These are phyloP conservation scores for Hydrolagus affinis DNA, from an alignment of 2,113 vertebrate species.

Conservation along the genomic window DNA sequence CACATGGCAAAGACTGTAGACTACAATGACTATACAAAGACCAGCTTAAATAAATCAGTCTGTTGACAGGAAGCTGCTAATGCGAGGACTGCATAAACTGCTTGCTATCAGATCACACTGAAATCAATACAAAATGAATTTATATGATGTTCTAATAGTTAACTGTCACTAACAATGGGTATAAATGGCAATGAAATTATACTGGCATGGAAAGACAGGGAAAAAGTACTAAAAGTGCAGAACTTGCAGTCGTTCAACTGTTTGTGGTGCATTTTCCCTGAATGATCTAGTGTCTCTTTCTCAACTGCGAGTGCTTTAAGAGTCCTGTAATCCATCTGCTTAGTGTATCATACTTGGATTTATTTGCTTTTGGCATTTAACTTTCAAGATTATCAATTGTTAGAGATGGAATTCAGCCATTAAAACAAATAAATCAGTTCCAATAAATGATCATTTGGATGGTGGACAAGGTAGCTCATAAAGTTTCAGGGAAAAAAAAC, in stretches of 20 bases:
- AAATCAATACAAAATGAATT: neutral
- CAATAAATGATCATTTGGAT: neutral
- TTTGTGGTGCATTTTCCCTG: neutral
- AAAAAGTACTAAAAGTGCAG: neutral
- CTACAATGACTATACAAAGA: too few species aligned
- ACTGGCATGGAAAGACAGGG: neutral
- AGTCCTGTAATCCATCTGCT: neutral
- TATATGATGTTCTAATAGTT: neutral
- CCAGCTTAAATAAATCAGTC: too few species aligned
- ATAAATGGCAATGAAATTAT: neutral
- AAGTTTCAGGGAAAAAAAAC: neutral
- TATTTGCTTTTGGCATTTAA: neutral
- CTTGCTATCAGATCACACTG: neutral
- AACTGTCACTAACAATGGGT: neutral
- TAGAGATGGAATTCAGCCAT: neutral
- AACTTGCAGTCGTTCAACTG: too few species aligned
- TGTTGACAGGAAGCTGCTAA: neutral
- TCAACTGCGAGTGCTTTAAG: neutral
- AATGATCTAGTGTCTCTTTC: neutral
- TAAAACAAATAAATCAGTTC: neutral
- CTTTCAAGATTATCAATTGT: neutral
- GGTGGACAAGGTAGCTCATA: neutral
- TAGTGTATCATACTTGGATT: neutral
- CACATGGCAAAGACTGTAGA: too few species aligned
- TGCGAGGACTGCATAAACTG: neutral